phyloP scores from a whole-genome alignment of 2,113 vertebrate species.

The Archocentrus centrarchus region DNA sequence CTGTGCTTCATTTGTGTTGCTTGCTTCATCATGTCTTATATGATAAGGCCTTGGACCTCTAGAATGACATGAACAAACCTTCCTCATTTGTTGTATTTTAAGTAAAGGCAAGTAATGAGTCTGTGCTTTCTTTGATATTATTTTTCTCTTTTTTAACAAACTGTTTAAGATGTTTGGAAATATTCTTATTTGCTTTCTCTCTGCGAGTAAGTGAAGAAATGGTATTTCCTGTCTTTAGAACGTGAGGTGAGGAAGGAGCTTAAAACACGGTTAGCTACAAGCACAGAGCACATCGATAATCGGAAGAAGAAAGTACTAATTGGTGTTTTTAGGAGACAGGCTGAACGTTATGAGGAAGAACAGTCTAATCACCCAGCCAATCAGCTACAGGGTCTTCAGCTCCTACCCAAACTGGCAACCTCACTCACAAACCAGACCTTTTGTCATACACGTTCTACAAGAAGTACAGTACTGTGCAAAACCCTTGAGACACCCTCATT shows the following conservation, averaged over 20 bases:
- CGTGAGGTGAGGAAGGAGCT: not conserved
- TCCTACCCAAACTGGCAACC: too few relatives aligned
- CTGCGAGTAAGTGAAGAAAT: not conserved
- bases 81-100: slow-evolving; percentile 53
- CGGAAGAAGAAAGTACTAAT: rapidly evolving
- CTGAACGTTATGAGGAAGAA: too few relatives aligned
- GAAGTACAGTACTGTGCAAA: too few relatives aligned
- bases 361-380: too few relatives aligned
- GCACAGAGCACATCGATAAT: not conserved
- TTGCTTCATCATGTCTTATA: slow-evolving; percentile 49
- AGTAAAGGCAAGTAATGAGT: slow-evolving; percentile 55
- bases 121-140: slow-evolving; percentile 35
- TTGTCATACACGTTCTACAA: too few relatives aligned
- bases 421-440: too few relatives aligned
- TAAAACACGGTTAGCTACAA: not conserved
- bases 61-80: slow-evolving; percentile 49
- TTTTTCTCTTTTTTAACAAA: slow-evolving; percentile 8
- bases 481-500: too few relatives aligned
- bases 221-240: not conserved
- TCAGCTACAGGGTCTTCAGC: too few relatives aligned
- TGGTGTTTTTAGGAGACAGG: not conserved
- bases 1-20: slow-evolving; percentile 63
- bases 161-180: not conserved
- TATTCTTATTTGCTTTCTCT: not conserved
- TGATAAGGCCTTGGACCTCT: slow-evolving; percentile 47